These are phyloP conservation scores for Channa argus DNA, from an alignment of 2,113 vertebrate genomes.

Conservation along the genomic window DNA sequence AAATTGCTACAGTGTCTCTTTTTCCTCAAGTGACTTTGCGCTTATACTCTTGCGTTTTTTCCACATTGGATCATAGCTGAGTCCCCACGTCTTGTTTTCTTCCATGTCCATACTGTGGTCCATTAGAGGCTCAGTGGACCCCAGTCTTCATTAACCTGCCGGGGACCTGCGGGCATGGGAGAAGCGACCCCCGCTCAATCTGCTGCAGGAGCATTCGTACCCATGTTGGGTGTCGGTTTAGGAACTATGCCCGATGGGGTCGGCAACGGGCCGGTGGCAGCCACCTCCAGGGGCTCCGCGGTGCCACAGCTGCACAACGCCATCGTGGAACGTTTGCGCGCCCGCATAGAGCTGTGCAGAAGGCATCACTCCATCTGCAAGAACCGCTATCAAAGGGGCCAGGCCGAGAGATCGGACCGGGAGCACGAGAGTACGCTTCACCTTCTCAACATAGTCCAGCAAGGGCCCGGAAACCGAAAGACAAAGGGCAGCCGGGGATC, in stretches of 20 bases:
- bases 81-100: constrained; percentile 33
- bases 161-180: constrained; percentile 84
- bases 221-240: constrained; percentile 84
- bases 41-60: constrained; percentile 7
- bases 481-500: constrained; percentile 84
- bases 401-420: constrained; percentile 90
- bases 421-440: constrained; percentile 93
- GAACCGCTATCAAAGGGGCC: constrained; percentile 90
- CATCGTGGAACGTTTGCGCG: constrained; percentile 94
- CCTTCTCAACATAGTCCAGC: constrained; percentile 92
- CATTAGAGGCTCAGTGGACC: constrained; percentile 55
- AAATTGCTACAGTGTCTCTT: background rate
- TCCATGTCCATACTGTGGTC: constrained; percentile 62
- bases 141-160: constrained; percentile 51
- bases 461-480: constrained; percentile 88
- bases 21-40: constrained; percentile 19
- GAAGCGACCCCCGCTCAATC: constrained; percentile 91
- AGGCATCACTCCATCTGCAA: constrained; percentile 95
- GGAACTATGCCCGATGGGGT: constrained; percentile 81
- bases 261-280: constrained; percentile 75
- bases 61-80: constrained; percentile 62
- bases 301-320: constrained; percentile 92
- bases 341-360: constrained; percentile 93
- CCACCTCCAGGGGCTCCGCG: constrained; percentile 84
- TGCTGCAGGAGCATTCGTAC: constrained; percentile 81